Percentiles rank a stretch among this genome's conserved stretches.
phyloP scores from a whole-genome alignment of 2,888 invertebrate species.

The Lottia gigantea region DNA sequence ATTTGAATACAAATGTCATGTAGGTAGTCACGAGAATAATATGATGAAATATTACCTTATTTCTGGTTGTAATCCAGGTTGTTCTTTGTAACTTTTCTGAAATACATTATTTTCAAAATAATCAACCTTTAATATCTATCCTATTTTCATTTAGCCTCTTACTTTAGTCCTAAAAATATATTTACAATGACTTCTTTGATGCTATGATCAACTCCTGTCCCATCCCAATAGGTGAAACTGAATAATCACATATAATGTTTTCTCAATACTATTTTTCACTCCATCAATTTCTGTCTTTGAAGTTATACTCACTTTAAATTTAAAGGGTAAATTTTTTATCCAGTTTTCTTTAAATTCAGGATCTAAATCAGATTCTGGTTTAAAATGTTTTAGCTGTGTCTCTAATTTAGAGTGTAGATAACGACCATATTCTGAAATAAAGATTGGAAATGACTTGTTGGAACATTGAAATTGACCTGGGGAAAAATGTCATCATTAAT shows the following conservation, averaged over 20 bases:
- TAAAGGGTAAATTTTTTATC: constrained; percentile 50
- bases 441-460: background rate
- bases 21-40: too few relatives aligned
- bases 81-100: constrained; percentile 54
- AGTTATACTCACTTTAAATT: constrained; percentile 36
- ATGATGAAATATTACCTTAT: constrained; percentile 40
- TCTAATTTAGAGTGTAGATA: constrained; percentile 57
- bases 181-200: too few relatives aligned
- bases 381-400: constrained; percentile 37
- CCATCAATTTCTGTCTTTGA: too few relatives aligned
- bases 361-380: constrained; percentile 40
- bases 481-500: background rate
- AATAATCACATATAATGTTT: too few relatives aligned
- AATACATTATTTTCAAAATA: constrained; percentile 22
- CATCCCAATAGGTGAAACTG: too few relatives aligned
- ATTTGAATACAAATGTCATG: too few relatives aligned
- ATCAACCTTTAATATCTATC: background rate
- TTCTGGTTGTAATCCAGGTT: constrained; percentile 58
- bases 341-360: constrained; percentile 53
- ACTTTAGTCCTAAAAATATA: too few relatives aligned
- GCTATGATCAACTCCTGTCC: too few relatives aligned
- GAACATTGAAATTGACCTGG: too few relatives aligned
- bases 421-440: constrained; percentile 54
- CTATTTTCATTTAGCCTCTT: too few relatives aligned
- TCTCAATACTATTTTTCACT: too few relatives aligned